These are phyloP conservation scores for Telmatochromis sp. DNA, from an alignment of 2,113 vertebrate genomes.

Conservation along the genomic window DNA sequence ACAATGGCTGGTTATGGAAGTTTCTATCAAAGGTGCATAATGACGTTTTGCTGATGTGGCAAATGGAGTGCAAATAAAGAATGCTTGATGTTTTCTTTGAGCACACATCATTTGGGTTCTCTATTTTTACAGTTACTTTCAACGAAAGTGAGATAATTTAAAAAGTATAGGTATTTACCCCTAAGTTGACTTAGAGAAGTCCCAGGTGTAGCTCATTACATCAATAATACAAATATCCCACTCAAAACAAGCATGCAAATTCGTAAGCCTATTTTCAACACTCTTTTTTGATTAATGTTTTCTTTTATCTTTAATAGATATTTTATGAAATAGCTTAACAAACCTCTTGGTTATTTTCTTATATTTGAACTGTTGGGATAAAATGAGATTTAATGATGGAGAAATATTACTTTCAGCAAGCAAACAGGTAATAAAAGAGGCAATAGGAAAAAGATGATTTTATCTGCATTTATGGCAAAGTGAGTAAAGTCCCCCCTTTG, in stretches of 20 bases:
- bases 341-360: neutral
- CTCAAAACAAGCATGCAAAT: neutral
- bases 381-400: neutral
- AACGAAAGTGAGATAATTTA: neutral
- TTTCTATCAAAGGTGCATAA: neutral
- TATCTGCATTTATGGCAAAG: neutral
- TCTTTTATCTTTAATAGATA: neutral
- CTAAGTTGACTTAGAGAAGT: neutral
- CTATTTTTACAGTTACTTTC: neutral
- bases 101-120: neutral
- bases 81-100: neutral
- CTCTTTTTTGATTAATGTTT: neutral
- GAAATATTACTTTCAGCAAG: neutral
- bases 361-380: neutral
- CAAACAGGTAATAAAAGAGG: neutral
- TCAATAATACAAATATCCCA: neutral
- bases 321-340: neutral
- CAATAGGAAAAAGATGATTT: neutral
- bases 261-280: neutral
- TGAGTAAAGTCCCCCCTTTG: rapidly evolving
- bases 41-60: neutral
- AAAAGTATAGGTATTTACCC: neutral
- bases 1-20: neutral
- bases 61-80: neutral
- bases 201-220: neutral